phyloP scores from a whole-genome alignment of 2,113 vertebrate genomes.

The Eclectus roratus region DNA sequence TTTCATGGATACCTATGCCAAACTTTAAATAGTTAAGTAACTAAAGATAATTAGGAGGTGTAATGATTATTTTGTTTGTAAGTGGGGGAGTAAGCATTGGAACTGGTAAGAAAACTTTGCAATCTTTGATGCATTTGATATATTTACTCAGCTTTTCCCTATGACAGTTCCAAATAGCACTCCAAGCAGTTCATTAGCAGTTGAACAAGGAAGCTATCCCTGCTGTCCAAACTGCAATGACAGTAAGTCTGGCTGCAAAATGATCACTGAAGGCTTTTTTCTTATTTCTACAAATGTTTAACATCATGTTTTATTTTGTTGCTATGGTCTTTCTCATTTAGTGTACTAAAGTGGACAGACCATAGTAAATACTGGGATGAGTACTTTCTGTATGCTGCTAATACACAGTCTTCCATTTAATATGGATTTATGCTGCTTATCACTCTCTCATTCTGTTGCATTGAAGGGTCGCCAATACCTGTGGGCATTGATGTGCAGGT shows the following conservation, averaged over 20 bases:
- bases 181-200: not conserved
- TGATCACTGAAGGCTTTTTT: not conserved
- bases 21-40: not conserved
- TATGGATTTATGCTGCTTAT: not conserved
- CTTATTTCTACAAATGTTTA: not conserved
- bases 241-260: not conserved
- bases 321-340: not conserved
- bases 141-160: not conserved
- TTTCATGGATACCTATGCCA: not conserved
- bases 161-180: not conserved
- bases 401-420: not conserved
- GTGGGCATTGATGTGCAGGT: slow-evolving; percentile 91
- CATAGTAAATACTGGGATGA: not conserved
- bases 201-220: not conserved
- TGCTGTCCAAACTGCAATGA: not conserved
- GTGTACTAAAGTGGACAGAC: not conserved
- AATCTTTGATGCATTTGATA: not conserved
- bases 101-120: not conserved
- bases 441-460: slow-evolving; percentile 27
- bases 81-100: not conserved
- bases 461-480: slow-evolving; percentile 83
- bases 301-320: not conserved
- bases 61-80: not conserved
- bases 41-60: not conserved
- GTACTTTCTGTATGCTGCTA: not conserved